Evolutionary conservation across 2,888 invertebrate species (phyloP).

Genomic region (Pseudococcus longispinus): DNA sequence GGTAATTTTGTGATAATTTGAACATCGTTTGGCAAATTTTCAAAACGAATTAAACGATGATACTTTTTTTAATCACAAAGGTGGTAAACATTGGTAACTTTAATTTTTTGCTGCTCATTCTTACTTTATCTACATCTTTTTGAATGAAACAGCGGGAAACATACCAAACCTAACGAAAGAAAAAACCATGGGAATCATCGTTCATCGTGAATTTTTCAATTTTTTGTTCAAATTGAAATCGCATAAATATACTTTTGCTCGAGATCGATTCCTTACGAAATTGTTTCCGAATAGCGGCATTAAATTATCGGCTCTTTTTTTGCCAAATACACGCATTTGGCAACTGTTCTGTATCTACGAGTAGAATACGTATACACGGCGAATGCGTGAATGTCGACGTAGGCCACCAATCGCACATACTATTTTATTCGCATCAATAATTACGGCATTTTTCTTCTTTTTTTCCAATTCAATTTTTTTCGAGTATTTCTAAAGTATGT

Average conservation of each 20-base stretch:
- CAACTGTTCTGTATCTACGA: background rate
- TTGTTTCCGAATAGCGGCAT: background rate
- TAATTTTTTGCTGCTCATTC: no score
- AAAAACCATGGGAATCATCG: background rate
- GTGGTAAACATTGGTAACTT: background rate
- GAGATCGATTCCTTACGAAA: background rate
- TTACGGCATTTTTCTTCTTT: background rate
- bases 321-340: slow-evolving; percentile 1
- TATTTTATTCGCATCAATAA: slow-evolving; percentile 16
- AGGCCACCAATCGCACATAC: background rate
- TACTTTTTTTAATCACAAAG: background rate
- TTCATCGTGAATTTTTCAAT: background rate
- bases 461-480: background rate
- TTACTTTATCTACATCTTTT: no score
- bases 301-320: background rate
- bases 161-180: background rate
- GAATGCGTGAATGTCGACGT: background rate
- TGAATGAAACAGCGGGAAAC: background rate
- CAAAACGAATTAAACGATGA: background rate
- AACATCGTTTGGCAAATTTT: background rate
- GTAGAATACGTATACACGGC: background rate
- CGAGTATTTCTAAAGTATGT: background rate
- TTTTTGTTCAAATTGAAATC: background rate
- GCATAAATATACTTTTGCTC: background rate
- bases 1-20: background rate